Conservation (phyloP, 2,888 invertebrate species). For the Dolichopus griseipennis region DNA sequence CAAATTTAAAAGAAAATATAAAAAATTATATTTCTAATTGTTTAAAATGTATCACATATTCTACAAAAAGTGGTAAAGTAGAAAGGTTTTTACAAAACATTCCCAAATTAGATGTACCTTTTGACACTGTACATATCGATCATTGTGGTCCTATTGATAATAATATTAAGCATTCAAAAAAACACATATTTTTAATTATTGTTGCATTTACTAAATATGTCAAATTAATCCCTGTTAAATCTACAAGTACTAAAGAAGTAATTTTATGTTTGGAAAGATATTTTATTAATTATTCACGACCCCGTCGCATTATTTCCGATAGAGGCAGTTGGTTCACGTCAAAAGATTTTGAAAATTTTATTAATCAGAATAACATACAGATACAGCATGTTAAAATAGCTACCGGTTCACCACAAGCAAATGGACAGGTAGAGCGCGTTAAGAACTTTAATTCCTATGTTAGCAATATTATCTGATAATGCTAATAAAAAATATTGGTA, state of each 20-base stretch:
- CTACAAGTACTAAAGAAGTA: no score
- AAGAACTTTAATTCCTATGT: constrained; percentile 17
- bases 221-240: constrained; percentile 22
- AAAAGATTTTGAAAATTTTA: constrained; percentile 12
- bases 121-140: constrained; percentile 34
- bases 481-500: constrained; percentile 15
- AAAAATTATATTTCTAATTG: constrained; percentile 26
- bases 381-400: no score
- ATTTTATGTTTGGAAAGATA: no score
- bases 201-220: constrained; percentile 28
- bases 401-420: no score
- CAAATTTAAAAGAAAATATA: constrained; percentile 14
- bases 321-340: constrained; percentile 17
- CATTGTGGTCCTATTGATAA: constrained; percentile 38
- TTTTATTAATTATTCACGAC: no score
- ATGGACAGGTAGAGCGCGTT: no score
- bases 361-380: constrained; percentile 14
- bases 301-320: constrained; percentile 15
- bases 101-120: no score
- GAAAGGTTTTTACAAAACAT: no score
- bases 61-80: no score
- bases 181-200: constrained; percentile 17
- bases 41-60: constrained; percentile 33
- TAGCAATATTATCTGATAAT: constrained; percentile 18
- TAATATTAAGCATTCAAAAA: constrained; percentile 26